Evolutionary conservation across 1,140 invertebrate genomes (phyloP), one percentile per base, ranked within the genome.

Genomic region (Zaprionus vittiger): DNA sequence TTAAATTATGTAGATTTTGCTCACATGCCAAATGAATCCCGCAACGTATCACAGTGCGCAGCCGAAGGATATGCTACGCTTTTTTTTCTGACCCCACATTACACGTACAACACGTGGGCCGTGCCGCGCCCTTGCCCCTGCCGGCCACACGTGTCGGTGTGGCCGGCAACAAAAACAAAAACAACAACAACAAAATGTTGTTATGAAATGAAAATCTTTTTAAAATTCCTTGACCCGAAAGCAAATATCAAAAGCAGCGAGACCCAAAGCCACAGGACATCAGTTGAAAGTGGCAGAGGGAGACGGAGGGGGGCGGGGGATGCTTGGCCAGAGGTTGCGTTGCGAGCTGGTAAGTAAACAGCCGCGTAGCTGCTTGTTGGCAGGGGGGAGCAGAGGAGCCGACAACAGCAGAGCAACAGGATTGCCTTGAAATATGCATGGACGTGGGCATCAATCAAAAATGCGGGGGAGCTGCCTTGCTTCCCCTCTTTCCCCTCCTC

Each of bases 151-250:
- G 72, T 67, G 77, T 76, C 71, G 41, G 56, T 61, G 57, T 84
- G 76, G 72, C 83, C 37, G 56, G 70, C 54, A 37, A 49, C 37
- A 69, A 22, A 20, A 22, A 62, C 49, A 37, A 57, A 37, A 72
- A 79, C 71, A 70, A 68, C 54, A 47, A 44, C 44, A 57, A 73
- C 73, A 74, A 82, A 80, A 80, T 74, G 70, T 70, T 76, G 77
- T 89, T 87, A 81, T 89, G 75, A 84, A 81, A 89, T 90, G 70
- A 90, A 89, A 89, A 81, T 89, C 79, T 71, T 72, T 75, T 77
- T 60, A 80, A 70, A 89, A 89, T 90, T 71, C 81, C 81, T 73
- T 89, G 83, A 87, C 83, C 85, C 81, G 73, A 84, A 83, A 79
- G 78, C 84, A 87, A 87, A 89, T 85, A 75, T 56, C 55, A 75